Evolutionary conservation across 2,113 vertebrate genomes (phyloP), one percentile per base, ranked within the genome.

Genomic region (Amphiprion percula): DNA sequence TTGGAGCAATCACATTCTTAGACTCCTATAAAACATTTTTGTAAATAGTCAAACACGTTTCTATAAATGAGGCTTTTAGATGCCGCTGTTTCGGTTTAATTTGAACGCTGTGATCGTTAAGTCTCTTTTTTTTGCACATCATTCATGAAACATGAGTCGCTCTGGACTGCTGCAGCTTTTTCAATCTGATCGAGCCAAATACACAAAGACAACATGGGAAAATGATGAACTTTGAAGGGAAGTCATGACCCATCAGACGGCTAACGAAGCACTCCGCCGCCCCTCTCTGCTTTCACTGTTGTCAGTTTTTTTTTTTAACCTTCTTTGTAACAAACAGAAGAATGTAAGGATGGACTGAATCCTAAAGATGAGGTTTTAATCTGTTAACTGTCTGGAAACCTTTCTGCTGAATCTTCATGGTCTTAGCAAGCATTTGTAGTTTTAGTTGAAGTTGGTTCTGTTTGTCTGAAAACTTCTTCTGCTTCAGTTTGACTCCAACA

Each of bases 181-280:
- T 37, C 60, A 62, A 14, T 65, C 21, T 9, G 24, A 86, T 73
- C 16, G 83, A 81, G 56, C 80, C 80, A 90, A 88, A 84, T 62
- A 85, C 70, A 55, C 41, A 28, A 80, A 79, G 28, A 55, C 55
- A 59, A 63, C 56, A 26, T 17, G 71, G 77, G 68, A 30, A 83
- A 77, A 64, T 21, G 17, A 64, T 68, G 62, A 82, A 81, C 53
- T 84, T 33, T 63, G 74, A 85, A 83, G 77, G 74, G 84, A 87
- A 58, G 41, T 50, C 10, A 10, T 26, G 49, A 72, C 30, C 55
- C 58, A 11, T 72, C 23, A 2, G 30, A 37, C 16, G 1, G 50
- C 37, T 39, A 1, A 44, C 12, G n/a, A 81, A 56, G 55, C 8
- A 19, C 44, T 78, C 54, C 4, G 6, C 71, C 68, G 62, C 33